These are phyloP conservation scores for Eupleurogrammus muticus DNA, from an alignment of 2,797 vertebrate species.

Conservation along the genomic window DNA sequence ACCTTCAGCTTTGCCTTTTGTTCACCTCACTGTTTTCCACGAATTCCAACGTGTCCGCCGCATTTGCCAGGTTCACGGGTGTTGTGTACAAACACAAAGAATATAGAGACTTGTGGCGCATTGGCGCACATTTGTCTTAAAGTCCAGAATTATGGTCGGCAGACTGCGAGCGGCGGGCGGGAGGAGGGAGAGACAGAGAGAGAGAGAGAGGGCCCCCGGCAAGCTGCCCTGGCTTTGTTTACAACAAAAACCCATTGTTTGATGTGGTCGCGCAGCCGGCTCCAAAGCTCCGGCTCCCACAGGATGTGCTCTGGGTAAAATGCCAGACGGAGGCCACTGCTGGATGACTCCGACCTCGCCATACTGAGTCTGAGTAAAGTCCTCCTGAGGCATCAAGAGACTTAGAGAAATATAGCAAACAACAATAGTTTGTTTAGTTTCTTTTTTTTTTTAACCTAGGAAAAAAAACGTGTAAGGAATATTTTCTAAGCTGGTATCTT, in stretches of 20 bases:
- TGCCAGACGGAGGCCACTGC: conserved; percentile 83
- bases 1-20: conserved; percentile 62
- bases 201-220: conserved; percentile 76
- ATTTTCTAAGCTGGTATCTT: conserved; percentile 30
- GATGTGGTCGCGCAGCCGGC: conserved; percentile 84
- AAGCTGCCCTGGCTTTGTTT: conserved; percentile 88
- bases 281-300: conserved; percentile 85
- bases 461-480: conserved; percentile 37
- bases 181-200: conserved; percentile 42
- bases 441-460: conserved; percentile 44
- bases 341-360: conserved; percentile 79
- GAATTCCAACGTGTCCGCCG: conserved; percentile 71
- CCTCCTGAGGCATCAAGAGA: conserved; percentile 60
- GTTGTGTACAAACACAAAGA: conserved; percentile 76
- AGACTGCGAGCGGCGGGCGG: conserved; percentile 69
- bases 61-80: conserved; percentile 65
- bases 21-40: conserved; percentile 59
- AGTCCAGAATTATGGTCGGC: conserved; percentile 70
- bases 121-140: conserved; percentile 77
- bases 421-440: conserved; percentile 56
- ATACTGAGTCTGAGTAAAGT: conserved; percentile 65
- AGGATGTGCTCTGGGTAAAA: conserved; percentile 87
- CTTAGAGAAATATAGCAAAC: conserved; percentile 65
- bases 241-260: conserved; percentile 89
- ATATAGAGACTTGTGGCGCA: conserved; percentile 61